These are phyloP conservation scores for Andrena chrysosceles DNA, from an alignment of 2,888 invertebrate genomes.

Conservation along the genomic window DNA sequence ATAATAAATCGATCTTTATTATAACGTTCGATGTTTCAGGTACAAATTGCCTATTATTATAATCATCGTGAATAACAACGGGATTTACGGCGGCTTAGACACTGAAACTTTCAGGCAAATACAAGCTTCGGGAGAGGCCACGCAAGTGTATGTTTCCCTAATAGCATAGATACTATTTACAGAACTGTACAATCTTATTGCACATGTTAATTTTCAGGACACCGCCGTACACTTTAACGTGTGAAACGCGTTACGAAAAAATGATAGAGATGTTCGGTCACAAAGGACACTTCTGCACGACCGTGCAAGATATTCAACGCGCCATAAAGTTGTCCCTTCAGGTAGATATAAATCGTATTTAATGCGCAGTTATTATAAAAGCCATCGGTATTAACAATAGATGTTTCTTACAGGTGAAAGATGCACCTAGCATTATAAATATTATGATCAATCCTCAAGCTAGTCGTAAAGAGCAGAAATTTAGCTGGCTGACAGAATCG, in stretches of 20 bases:
- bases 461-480: constrained; percentile 95
- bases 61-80: constrained; percentile 97
- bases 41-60: constrained; percentile 96
- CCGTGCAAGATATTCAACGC: constrained; percentile 90
- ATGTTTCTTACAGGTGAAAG: constrained; percentile 85
- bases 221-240: constrained; percentile 93
- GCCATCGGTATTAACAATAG: neutral
- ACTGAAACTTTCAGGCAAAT: constrained; percentile 90
- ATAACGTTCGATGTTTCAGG: constrained; percentile 84
- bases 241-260: constrained; percentile 94
- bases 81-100: constrained; percentile 96
- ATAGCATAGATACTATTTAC: neutral
- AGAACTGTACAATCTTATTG: neutral
- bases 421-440: constrained; percentile 95
- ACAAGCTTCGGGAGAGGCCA: constrained; percentile 89
- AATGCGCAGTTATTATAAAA: neutral
- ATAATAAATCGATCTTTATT: neutral
- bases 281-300: constrained; percentile 92
- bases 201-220: constrained; percentile 86
- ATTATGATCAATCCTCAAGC: constrained; percentile 95
- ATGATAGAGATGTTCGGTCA: constrained; percentile 95
- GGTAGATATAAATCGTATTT: constrained; percentile 74
- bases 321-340: constrained; percentile 90
- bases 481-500: constrained; percentile 96
- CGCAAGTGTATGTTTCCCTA: constrained; percentile 89